Conservation (phyloP, 2,113 vertebrate genomes). For the Poicephalus gulielmi region DNA sequence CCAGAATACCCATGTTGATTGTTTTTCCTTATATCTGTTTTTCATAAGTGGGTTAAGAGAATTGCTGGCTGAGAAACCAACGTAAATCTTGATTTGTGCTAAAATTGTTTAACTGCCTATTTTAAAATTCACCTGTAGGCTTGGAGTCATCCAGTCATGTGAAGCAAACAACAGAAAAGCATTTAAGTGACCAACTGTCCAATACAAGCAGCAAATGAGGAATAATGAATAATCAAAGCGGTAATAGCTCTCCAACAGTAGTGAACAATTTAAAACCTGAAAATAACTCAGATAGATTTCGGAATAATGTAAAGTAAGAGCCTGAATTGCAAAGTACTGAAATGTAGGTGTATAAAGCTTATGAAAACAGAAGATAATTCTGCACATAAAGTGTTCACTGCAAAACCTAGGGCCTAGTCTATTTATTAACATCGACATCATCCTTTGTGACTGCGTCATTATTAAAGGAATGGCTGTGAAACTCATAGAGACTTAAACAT, state of each 20-base stretch:
- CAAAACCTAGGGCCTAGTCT: not conserved
- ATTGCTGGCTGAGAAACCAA: not conserved
- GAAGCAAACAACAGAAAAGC: not conserved
- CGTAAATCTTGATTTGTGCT: not conserved
- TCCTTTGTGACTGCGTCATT: not conserved
- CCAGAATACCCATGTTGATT: not conserved
- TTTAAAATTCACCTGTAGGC: not conserved
- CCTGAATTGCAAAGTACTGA: not conserved
- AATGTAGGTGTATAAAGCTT: not conserved
- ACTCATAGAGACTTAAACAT: not conserved
- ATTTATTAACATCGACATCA: not conserved
- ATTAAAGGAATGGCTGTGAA: not conserved
- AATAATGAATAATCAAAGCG: not conserved
- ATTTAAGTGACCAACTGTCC: not conserved
- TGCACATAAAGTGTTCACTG: not conserved
- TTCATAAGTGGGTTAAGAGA: not conserved
- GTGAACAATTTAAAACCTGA: not conserved
- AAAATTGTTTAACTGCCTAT: not conserved
- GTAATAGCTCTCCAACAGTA: not conserved
- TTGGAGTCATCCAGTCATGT: not conserved
- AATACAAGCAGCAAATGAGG: not conserved
- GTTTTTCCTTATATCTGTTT: not conserved
- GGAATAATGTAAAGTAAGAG: not conserved
- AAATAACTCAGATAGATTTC: not conserved
- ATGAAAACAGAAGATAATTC: not conserved